phyloP scores from a whole-genome alignment of 2,888 invertebrate species.

The Cephonodes hylas region DNA sequence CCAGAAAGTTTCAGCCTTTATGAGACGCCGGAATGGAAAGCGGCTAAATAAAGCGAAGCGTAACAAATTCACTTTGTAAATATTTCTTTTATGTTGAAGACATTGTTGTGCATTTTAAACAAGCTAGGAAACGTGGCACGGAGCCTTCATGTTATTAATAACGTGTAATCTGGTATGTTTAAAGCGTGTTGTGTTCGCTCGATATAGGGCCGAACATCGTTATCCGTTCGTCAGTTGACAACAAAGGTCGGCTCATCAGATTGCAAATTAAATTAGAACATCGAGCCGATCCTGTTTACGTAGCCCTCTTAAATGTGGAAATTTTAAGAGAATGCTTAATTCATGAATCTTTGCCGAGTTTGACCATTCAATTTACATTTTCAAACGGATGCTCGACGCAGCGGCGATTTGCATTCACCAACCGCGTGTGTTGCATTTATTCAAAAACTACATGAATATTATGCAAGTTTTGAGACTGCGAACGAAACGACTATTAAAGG shows the following conservation, averaged over 20 bases:
- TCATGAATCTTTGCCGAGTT: constrained; percentile 70
- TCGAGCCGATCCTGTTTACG: constrained; percentile 57
- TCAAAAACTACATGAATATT: constrained; percentile 46
- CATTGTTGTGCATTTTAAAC: not conserved
- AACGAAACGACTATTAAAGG: constrained; percentile 34
- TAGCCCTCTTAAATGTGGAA: constrained; percentile 64
- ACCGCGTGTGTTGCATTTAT: constrained; percentile 58
- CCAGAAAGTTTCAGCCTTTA: constrained; percentile 34
- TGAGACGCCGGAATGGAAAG: constrained; percentile 22
- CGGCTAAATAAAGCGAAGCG: constrained; percentile 16
- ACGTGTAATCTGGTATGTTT: constrained; percentile 55
- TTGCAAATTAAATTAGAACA: constrained; percentile 71
- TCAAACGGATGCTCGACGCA: constrained; percentile 58
- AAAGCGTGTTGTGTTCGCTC: constrained; percentile 46
- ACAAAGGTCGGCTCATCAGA: constrained; percentile 60
- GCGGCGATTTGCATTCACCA: constrained; percentile 63
- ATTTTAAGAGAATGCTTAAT: constrained; percentile 71
- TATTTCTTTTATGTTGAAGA: constrained; percentile 28
- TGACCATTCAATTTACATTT: constrained; percentile 76
- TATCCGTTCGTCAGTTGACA: constrained; percentile 59
- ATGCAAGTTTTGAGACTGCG: constrained; percentile 35
- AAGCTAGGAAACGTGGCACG: constrained; percentile 35
- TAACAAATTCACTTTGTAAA: not conserved
- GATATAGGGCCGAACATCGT: constrained; percentile 47
- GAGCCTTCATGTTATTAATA: constrained; percentile 60